Conservation (phyloP, 2,797 vertebrate genomes). For the Gymnoscopelus microlampas region DNA sequence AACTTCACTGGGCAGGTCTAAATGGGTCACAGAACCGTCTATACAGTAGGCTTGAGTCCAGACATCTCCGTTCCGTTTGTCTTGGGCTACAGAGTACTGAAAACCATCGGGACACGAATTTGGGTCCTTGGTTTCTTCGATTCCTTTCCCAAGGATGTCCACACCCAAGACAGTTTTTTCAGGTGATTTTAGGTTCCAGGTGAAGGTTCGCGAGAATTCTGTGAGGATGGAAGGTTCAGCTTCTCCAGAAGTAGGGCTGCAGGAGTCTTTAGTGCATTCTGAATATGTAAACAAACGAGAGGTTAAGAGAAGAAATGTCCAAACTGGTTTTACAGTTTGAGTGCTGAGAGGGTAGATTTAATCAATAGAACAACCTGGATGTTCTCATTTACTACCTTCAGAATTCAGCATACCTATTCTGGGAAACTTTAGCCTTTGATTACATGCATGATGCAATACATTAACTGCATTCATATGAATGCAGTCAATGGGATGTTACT, state of each 20-base stretch:
- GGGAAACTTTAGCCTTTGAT: neutral
- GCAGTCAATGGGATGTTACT: too few species aligned
- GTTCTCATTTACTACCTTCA: neutral
- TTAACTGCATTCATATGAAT: too few species aligned
- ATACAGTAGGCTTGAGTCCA: constrained; percentile 56
- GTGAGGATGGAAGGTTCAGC: constrained; percentile 72
- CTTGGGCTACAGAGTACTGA: constrained; percentile 41
- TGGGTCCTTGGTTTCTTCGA: constrained; percentile 71
- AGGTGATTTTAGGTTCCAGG: constrained; percentile 79
- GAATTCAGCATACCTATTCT: neutral
- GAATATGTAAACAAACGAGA: constrained; percentile 12
- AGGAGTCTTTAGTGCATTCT: constrained; percentile 72
- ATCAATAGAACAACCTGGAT: neutral
- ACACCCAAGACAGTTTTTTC: constrained; percentile 73
- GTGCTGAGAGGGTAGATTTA: neutral
- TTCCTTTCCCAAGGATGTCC: constrained; percentile 69
- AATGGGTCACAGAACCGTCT: constrained; percentile 51
- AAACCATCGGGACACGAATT: constrained; percentile 52
- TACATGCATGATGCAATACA: too few species aligned
- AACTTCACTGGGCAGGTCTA: constrained; percentile 53
- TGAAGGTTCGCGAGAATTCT: constrained; percentile 79
- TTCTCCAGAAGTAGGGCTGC: constrained; percentile 76
- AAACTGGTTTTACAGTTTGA: constrained; percentile 6
- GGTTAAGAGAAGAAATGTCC: neutral
- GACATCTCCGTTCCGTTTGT: constrained; percentile 4